Conservation (phyloP, 1,140 invertebrate species). For the Drosophila nigrodunni region DNA sequence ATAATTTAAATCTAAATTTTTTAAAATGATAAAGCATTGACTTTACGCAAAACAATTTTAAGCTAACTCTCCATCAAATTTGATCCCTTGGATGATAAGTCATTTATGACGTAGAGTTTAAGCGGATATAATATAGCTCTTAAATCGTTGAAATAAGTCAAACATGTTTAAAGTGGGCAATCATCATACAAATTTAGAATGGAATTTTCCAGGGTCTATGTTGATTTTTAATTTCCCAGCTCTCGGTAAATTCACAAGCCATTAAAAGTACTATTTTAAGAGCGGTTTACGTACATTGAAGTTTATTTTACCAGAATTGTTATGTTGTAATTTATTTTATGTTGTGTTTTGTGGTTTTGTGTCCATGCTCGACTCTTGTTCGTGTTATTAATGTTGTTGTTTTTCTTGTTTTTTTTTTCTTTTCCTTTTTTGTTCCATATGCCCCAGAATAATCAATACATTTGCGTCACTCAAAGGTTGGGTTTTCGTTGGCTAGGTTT, state of each 20-base stretch:
- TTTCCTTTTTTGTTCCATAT: conserved; percentile 50
- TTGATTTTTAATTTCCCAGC: no score
- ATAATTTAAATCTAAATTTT: no score
- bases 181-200: no score
- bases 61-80: no score
- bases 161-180: no score
- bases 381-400: conserved; percentile 18
- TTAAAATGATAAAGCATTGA: no score
- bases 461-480: conserved; percentile 70
- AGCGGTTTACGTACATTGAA: not conserved
- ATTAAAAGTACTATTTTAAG: not conserved
- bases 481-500: conserved; percentile 1
- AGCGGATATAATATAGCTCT: not conserved
- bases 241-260: no score
- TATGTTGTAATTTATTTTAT: conserved; percentile 28
- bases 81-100: no score
- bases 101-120: no score
- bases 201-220: no score
- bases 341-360: conserved; percentile 51
- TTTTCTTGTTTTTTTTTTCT: conserved; percentile 8
- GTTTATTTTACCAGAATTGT: not conserved
- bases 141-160: no score
- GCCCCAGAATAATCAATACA: conserved; percentile 75
- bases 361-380: conserved; percentile 34
- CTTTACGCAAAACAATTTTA: no score